Evolutionary conservation across 2,113 vertebrate genomes (phyloP), one percentile per base, ranked within the genome.

Genomic region (Hydrolagus affinis): DNA sequence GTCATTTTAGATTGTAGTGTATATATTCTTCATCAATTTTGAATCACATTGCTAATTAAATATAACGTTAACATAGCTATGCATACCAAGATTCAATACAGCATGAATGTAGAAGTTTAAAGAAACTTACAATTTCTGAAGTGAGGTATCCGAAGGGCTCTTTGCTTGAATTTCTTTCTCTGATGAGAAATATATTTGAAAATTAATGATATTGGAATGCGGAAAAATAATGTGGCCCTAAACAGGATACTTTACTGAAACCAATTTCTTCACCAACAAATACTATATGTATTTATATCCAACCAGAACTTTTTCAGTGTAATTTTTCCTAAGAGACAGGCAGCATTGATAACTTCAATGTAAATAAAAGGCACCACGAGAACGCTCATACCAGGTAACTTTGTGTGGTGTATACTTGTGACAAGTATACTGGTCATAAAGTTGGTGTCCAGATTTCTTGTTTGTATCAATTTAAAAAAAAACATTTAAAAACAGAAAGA

Each of bases 91-190:
- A 44, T 74, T 17, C 32, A 74, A 19, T 30, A 44, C 23, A 3
- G 23, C 4, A 70, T 70, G 17, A 70, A 70, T 21, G 23, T 70
- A 64, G 57, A 6, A 83, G 12, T 59, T 80, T 60, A 12, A 62
- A 28, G 77, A 83, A 83, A 98, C 97, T 99, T 97, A 99, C 97
- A 96, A 98, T 92, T 96, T 95, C 89, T 95, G 96, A 87, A 96
- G 95, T 32, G 95, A 92, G 23, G 90, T 93, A 93, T 95, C 92
- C 92, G 95, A 91, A 89, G 92, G 92, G 91, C 91, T 95, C 91
- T 93, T 94, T 86, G 92, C 90, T 90, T 94, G 95, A 87, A 92
- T 91, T 88, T 95, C 94, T 93, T 94, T 94, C 87, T 93, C 96
- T 98, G 93, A 87, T 85, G 89, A 92, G 92, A 88, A 87, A 92